A percentile compares a stretch with the other conserved stretches of the same genome.
Evolutionary conservation across 2,888 invertebrate genomes (phyloP).

Genomic region (Nomada goodeniana): DNA sequence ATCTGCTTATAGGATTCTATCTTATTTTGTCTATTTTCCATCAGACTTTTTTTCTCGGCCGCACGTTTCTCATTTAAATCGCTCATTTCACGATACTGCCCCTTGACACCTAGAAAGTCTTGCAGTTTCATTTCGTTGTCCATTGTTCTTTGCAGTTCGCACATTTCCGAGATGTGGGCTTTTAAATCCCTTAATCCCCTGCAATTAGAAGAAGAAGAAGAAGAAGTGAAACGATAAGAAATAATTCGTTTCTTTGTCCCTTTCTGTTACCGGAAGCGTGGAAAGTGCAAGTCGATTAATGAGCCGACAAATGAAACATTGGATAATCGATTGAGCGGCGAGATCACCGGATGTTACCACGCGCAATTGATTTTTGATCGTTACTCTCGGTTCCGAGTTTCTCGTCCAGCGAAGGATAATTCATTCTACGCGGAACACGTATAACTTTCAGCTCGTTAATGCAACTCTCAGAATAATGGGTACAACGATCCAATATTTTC

Average conservation of each 20-base stretch:
- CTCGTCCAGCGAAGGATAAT: slow-evolving; percentile 50
- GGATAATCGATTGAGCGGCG: slow-evolving; percentile 39
- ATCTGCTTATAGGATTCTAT: slow-evolving; percentile 91
- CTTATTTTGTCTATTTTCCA: slow-evolving; percentile 89
- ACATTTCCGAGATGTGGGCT: slow-evolving; percentile 90
- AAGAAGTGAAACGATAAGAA: not conserved
- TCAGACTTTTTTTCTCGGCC: slow-evolving; percentile 88
- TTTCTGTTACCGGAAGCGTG: slow-evolving; percentile 16
- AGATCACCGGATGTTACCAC: slow-evolving; percentile 53
- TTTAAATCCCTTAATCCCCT: slow-evolving; percentile 85
- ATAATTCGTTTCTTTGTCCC: not conserved
- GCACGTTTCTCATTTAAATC: slow-evolving; percentile 91
- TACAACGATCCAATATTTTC: slow-evolving; percentile 48
- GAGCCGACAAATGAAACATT: slow-evolving; percentile 34
- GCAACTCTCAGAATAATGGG: slow-evolving; percentile 41
- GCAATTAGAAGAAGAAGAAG: slow-evolving; percentile 51
- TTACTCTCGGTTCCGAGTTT: slow-evolving; percentile 61
- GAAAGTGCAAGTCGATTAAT: slow-evolving; percentile 20
- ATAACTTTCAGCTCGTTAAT: slow-evolving; percentile 55
- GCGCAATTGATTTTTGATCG: slow-evolving; percentile 56
- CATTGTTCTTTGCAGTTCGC: slow-evolving; percentile 93
- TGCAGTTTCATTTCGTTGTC: slow-evolving; percentile 94
- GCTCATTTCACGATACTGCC: slow-evolving; percentile 91
- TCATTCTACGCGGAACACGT: slow-evolving; percentile 33
- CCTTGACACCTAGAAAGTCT: slow-evolving; percentile 93